Evolutionary conservation across 2,113 vertebrate genomes (phyloP), one percentile per base, ranked within the genome.

Genomic region (Periophthalmodon schlosseri): DNA sequence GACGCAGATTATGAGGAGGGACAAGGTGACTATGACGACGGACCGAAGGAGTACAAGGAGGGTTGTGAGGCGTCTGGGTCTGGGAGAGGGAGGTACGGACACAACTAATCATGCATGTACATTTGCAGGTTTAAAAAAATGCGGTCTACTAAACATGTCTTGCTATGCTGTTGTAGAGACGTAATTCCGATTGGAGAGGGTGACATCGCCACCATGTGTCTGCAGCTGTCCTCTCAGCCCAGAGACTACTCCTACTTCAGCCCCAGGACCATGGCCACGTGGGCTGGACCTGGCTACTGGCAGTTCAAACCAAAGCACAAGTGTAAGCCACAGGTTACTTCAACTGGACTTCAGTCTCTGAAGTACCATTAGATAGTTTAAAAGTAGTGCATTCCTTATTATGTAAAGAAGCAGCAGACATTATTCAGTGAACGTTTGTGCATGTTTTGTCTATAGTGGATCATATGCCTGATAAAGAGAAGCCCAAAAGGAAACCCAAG

Each of bases 211-310:
- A 92, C 92, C 15, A 94, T 98, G 95, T 96, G 96, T 83, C 92
- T 93, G 46, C 95, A 97, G 74, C 86, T 99, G 39, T 99, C 97
- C 15, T 91, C 94, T 84, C 91, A 96, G 21, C 96, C 97, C 36
- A 94, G 97, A 63, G 98, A 99, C 73, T 99, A 99, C 64, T 99
- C 98, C 4, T 99, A 99, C 91, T 99, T 99, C 89, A 99, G 97
- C 84, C 98, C 97, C 18, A 93, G 92, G 15, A 96, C 92, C 1
- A 96, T 99, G 93, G 95, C 95, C 0, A 93, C 96, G 57, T 99
- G 98, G 97, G 97, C 96, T 0, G 98, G 98, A 47, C 98, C 98
- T 0, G 95, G 96, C 13, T 97, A 98, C 92, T 99, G 98, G 98
- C 94, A 94, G 36, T 98, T 99, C 90, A 95, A 92, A 76, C 96